Conservation (phyloP, 2,113 vertebrate genomes). For the Pachyramphus minor region DNA sequence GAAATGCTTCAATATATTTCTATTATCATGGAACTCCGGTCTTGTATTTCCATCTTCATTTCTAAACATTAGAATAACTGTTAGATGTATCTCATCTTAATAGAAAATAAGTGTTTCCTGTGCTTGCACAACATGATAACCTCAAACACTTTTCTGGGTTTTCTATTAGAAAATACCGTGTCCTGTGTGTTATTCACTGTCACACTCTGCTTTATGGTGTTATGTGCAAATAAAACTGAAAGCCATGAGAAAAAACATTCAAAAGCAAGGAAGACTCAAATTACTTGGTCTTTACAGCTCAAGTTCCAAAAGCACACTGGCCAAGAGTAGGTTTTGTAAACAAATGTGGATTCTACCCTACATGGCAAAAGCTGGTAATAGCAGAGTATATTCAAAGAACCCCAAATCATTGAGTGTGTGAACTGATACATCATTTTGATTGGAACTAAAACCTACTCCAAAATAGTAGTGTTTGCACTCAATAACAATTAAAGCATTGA, state of each 20-base stretch:
- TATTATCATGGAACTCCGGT: neutral
- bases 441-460: neutral
- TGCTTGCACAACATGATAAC: neutral
- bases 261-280: neutral
- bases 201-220: accelerated
- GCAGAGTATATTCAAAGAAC: neutral
- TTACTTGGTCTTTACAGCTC: neutral
- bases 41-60: neutral
- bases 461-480: neutral
- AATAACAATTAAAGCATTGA: neutral
- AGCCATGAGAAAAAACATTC: neutral
- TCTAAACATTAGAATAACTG: neutral
- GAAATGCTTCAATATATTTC: neutral
- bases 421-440: neutral
- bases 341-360: neutral
- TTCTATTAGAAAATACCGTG: neutral
- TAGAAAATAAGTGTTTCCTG: neutral
- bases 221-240: neutral
- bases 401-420: neutral
- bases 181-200: neutral
- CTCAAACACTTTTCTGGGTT: neutral
- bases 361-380: neutral
- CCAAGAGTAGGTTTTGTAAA: neutral
- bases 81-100: neutral
- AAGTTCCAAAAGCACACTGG: neutral